Evolutionary conservation across 1,140 invertebrate species (phyloP).

Genomic region (Eufriesea mexicana): DNA sequence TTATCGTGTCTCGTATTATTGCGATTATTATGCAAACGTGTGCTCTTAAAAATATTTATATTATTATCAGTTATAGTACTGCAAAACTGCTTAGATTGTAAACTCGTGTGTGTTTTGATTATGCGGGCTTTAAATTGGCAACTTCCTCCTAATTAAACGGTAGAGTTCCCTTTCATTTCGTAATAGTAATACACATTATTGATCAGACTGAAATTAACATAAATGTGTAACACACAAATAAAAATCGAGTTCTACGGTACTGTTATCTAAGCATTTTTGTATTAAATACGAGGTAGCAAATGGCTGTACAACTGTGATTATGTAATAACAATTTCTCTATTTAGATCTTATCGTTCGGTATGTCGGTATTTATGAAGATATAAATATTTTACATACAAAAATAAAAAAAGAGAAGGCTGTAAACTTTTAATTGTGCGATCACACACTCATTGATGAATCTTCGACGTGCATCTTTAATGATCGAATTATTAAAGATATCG

Average conservation of each 20-base stretch:
- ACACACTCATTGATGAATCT: slow-evolving; percentile 2
- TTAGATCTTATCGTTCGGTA: slow-evolving; percentile 50
- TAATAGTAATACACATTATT: background rate
- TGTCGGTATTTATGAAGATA: slow-evolving; percentile 37
- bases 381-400: slow-evolving; percentile 48
- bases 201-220: slow-evolving; percentile 33
- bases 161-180: background rate
- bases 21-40: slow-evolving; percentile 34
- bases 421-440: slow-evolving; percentile 40
- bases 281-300: slow-evolving; percentile 65
- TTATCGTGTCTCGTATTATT: slow-evolving; percentile 40
- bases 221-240: background rate
- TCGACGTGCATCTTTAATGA: slow-evolving; percentile 9
- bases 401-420: slow-evolving; percentile 32
- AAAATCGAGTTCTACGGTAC: slow-evolving; percentile 20
- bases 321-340: slow-evolving; percentile 47
- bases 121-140: slow-evolving; percentile 10
- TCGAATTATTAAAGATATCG: background rate
- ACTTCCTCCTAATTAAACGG: slow-evolving; percentile 1
- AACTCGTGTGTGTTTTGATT: slow-evolving; percentile 34
- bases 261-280: slow-evolving; percentile 61
- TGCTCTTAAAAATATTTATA: slow-evolving; percentile 44
- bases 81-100: slow-evolving; percentile 55
- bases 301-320: slow-evolving; percentile 62
- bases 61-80: slow-evolving; percentile 33